phyloP scores from a whole-genome alignment of 2,888 invertebrate species.

The Hartigia nigra region DNA sequence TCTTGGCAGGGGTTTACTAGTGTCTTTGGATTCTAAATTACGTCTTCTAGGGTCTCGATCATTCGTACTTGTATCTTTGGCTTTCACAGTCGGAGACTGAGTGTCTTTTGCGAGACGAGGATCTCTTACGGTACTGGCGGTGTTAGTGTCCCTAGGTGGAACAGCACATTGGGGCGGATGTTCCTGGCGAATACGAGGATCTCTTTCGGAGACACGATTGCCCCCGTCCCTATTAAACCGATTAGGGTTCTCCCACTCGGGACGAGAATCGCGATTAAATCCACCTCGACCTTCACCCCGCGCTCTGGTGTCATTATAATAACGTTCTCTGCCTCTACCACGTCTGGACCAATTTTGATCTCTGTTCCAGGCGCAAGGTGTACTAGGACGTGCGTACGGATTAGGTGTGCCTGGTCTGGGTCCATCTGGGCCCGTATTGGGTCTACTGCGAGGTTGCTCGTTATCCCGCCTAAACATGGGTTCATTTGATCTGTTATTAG shows the following conservation, averaged over 20 bases:
- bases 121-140: conserved; percentile 36
- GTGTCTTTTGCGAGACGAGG: conserved; percentile 47
- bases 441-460: conserved; percentile 35
- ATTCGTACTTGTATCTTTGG: conserved; percentile 28
- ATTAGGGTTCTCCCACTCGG: conserved; percentile 15
- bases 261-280: conserved; percentile 38
- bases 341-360: conserved; percentile 25
- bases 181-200: conserved; percentile 38
- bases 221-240: conserved; percentile 35
- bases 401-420: conserved; percentile 25
- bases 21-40: conserved; percentile 31
- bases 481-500: conserved; percentile 8
- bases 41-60: conserved; percentile 47
- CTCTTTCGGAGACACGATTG: conserved; percentile 38
- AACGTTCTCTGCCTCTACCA: conserved; percentile 33
- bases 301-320: conserved; percentile 27
- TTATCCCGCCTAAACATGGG: conserved; percentile 21
- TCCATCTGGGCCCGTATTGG: conserved; percentile 39
- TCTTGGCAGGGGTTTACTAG: conserved; percentile 16
- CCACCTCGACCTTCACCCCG: conserved; percentile 33
- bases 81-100: conserved; percentile 17
- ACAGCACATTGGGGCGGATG: conserved; percentile 24
- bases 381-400: conserved; percentile 28
- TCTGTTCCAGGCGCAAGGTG: conserved; percentile 33
- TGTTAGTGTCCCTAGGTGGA: conserved; percentile 11